Percentiles rank a stretch among this genome's conserved stretches.
Evolutionary conservation across 1,140 invertebrate species (phyloP).

Genomic region (Acromyrmex heyeri): DNA sequence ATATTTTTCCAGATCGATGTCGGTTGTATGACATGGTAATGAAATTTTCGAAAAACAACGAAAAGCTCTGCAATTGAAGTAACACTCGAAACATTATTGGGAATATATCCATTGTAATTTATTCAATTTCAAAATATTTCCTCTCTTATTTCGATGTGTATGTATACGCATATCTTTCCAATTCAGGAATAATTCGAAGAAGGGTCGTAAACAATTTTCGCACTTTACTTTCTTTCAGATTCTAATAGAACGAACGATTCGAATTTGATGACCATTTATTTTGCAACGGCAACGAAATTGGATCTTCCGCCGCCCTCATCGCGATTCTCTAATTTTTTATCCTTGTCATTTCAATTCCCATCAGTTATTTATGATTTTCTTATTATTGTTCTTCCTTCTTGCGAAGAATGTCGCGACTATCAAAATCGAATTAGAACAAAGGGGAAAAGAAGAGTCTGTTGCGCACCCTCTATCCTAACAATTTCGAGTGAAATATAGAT

Average conservation of each 20-base stretch:
- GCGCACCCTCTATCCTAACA: constrained; percentile 56
- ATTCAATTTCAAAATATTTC: constrained; percentile 27
- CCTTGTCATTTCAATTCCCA: constrained; percentile 71
- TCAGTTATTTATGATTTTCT: constrained; percentile 82
- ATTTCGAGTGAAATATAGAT: constrained; percentile 79
- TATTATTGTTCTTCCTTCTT: constrained; percentile 70
- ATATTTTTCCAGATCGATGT: constrained; percentile 59
- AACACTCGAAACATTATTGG: constrained; percentile 26
- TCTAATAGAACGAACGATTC: constrained; percentile 53
- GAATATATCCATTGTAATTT: constrained; percentile 39
- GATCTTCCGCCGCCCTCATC: constrained; percentile 60
- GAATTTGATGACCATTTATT: constrained; percentile 77
- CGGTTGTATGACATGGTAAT: constrained; percentile 39
- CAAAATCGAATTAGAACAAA: constrained; percentile 80
- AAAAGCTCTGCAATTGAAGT: constrained; percentile 56
- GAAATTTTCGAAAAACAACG: constrained; percentile 62
- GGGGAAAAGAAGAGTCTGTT: constrained; percentile 50
- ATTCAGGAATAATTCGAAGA: constrained; percentile 5
- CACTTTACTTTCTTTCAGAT: neutral
- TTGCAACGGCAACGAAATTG: constrained; percentile 72
- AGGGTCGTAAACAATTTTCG: constrained; percentile 3
- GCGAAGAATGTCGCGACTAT: constrained; percentile 62
- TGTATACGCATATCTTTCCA: neutral
- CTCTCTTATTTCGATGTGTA: constrained; percentile 12
- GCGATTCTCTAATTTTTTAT: constrained; percentile 63